phyloP scores from a whole-genome alignment of 2,888 invertebrate genomes.

The Hydrotaea cyrtoneurina region DNA sequence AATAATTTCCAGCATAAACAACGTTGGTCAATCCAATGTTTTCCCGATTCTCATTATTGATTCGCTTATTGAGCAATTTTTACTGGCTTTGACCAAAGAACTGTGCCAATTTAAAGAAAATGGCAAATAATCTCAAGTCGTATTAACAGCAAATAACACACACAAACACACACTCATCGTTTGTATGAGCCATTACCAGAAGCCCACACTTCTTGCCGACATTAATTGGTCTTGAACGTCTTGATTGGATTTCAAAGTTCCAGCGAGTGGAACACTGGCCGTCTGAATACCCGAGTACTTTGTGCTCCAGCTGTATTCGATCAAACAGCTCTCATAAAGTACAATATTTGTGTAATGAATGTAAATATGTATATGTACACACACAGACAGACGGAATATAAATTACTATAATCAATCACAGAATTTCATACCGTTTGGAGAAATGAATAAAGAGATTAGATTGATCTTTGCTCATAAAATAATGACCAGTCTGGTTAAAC shows the following conservation, averaged over 20 bases:
- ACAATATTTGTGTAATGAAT: background rate
- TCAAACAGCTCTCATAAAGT: background rate
- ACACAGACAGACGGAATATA: constrained; percentile 50
- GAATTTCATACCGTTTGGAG: constrained; percentile 39
- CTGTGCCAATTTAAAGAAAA: background rate
- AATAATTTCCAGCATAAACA: no score
- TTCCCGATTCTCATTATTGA: no score
- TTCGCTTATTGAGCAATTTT: no score
- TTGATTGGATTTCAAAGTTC: background rate
- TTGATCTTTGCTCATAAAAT: constrained; percentile 62
- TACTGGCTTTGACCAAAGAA: no score
- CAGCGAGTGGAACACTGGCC: background rate
- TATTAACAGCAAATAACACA: background rate
- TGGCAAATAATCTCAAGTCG: background rate
- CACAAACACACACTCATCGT: background rate
- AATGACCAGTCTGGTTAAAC: constrained; percentile 56
- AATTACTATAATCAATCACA: constrained; percentile 63
- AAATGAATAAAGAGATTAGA: constrained; percentile 54
- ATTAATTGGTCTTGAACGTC: background rate
- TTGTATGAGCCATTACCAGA: no score
- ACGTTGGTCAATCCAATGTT: no score
- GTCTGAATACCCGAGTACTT: background rate
- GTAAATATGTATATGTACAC: background rate
- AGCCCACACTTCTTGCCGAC: background rate
- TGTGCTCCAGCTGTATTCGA: background rate